Conservation (phyloP, 53 echinoderm and acorn worm species). For the Henricia sp. region DNA sequence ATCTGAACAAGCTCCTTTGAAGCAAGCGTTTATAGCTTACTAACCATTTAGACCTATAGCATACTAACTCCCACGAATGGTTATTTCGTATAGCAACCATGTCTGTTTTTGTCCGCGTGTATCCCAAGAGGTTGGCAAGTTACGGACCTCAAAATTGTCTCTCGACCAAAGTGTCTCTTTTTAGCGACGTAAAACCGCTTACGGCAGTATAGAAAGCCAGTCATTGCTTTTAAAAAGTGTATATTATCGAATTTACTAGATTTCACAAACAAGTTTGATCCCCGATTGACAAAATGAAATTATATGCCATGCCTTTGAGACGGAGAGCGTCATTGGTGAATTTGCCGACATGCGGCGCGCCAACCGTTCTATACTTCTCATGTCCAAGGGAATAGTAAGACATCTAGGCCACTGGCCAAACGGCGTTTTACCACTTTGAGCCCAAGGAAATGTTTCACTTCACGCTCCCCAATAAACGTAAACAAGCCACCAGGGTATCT, state of each 20-base stretch:
- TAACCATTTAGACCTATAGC: too few species aligned
- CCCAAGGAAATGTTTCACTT: background rate
- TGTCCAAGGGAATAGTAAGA: background rate
- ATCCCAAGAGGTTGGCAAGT: too few species aligned
- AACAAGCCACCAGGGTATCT: background rate
- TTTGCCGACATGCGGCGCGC: background rate
- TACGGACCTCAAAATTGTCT: too few species aligned
- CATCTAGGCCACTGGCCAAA: background rate
- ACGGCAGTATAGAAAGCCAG: too few species aligned
- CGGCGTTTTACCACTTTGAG: background rate
- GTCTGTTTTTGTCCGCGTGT: too few species aligned
- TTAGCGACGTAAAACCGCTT: too few species aligned
- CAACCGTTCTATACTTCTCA: background rate
- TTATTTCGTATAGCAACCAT: too few species aligned
- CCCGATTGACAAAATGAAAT: conserved; percentile 1
- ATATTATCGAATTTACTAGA: conserved; percentile 22
- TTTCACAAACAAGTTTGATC: background rate
- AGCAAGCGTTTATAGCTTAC: too few species aligned
- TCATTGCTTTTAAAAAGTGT: too few species aligned
- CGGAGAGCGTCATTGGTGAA: background rate
- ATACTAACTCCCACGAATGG: too few species aligned
- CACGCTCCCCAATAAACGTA: background rate
- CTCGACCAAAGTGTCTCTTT: too few species aligned
- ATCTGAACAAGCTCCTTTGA: too few species aligned
- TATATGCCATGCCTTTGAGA: conserved; percentile 5